Evolutionary conservation across 2,888 invertebrate species (phyloP).

Genomic region (Drosophila imparisetae): DNA sequence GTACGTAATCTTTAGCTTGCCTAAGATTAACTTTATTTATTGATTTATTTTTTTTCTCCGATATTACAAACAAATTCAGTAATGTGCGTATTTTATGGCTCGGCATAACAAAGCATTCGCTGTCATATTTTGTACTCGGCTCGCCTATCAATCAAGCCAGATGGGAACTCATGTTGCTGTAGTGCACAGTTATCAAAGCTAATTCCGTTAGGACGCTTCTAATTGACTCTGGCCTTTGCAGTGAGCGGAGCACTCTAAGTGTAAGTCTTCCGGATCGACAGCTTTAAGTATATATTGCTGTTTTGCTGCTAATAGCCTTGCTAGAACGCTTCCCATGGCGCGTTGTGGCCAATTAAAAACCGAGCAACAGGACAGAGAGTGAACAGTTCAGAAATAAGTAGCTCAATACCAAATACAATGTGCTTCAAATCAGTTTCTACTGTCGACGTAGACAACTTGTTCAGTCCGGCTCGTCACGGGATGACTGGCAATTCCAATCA

Average conservation of each 20-base stretch:
- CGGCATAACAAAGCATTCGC: conserved; percentile 19
- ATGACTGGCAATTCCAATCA: conserved; percentile 53
- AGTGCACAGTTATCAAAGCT: conserved; percentile 27
- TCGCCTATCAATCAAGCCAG: conserved; percentile 48
- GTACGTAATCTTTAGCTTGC: not conserved
- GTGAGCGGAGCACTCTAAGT: conserved; percentile 22
- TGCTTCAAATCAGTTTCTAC: conserved; percentile 53
- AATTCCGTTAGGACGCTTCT: conserved; percentile 37
- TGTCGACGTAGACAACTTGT: conserved; percentile 20
- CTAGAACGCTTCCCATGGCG: conserved; percentile 18
- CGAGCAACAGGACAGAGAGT: conserved; percentile 6
- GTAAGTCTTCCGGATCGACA: conserved; percentile 35
- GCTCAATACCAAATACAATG: conserved; percentile 43
- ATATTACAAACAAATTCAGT: conserved; percentile 6
- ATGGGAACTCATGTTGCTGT: conserved; percentile 12
- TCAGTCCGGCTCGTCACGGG: conserved; percentile 7
- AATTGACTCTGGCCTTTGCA: conserved; percentile 37
- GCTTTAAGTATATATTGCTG: conserved; percentile 46
- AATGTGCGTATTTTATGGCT: not conserved
- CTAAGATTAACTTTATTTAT: too few relatives aligned
- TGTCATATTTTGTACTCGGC: conserved; percentile 31
- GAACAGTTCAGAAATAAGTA: conserved; percentile 9
- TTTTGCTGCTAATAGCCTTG: conserved; percentile 49
- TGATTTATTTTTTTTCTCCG: not conserved
- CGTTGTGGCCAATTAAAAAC: conserved; percentile 65